A percentile compares a stretch with the other conserved stretches of the same genome.
Conservation (phyloP, 1,140 invertebrate genomes). For the Camponotus pennsylvanicus region DNA sequence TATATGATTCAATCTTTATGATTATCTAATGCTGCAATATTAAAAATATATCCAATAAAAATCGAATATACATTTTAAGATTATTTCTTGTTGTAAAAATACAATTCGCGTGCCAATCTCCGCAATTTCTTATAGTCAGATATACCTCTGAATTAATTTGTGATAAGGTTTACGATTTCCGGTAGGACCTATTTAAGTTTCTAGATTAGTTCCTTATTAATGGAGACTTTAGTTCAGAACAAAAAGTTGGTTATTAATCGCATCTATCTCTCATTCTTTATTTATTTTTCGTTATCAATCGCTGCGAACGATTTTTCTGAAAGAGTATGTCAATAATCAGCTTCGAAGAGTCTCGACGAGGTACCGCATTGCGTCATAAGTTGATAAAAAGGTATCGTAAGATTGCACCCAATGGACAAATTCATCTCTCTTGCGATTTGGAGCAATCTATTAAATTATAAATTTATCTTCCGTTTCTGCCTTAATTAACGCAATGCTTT, state of each 20-base stretch:
- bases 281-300: constrained; percentile 7
- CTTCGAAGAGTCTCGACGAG: background rate
- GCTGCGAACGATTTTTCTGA: background rate
- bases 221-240: background rate
- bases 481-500: constrained; percentile 3
- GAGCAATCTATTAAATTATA: background rate
- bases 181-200: constrained; percentile 1
- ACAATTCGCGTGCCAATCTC: background rate
- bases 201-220: constrained; percentile 40
- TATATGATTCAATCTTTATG: background rate
- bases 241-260: background rate
- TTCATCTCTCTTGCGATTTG: background rate
- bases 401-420: background rate
- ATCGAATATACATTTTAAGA: background rate
- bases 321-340: constrained; percentile 2
- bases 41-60: background rate
- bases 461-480: background rate
- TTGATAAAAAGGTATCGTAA: constrained; percentile 3
- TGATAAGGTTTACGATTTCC: constrained; percentile 14
- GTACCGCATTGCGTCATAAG: background rate
- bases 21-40: background rate
- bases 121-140: background rate
- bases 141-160: background rate
- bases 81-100: background rate
- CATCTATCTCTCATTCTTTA: background rate